Evolutionary conservation across 2,797 vertebrate genomes (phyloP).

Genomic region (Sternotherus odoratus): DNA sequence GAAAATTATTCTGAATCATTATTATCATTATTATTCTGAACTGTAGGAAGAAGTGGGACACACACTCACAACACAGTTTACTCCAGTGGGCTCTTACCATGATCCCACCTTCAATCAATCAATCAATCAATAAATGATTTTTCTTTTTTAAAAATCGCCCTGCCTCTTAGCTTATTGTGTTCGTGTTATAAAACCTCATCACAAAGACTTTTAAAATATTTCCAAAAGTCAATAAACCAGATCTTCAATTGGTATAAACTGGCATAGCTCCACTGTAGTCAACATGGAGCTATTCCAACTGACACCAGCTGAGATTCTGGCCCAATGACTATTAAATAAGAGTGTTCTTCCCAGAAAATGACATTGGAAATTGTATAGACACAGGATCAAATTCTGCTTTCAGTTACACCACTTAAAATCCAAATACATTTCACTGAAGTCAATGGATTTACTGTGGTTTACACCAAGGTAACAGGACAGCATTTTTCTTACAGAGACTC

Average conservation of each 20-base stretch:
- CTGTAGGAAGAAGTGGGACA: slow-evolving; percentile 28
- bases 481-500: neutral
- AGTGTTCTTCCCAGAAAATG: slow-evolving; percentile 8
- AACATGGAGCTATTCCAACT: slow-evolving; percentile 8
- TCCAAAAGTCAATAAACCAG: neutral
- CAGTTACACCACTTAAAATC: neutral
- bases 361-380: slow-evolving; percentile 9
- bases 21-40: slow-evolving; percentile 29
- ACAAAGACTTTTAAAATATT: neutral
- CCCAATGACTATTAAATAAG: neutral
- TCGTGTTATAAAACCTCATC: neutral
- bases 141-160: neutral
- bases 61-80: slow-evolving; percentile 49
- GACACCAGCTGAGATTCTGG: neutral
- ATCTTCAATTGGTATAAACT: slow-evolving; percentile 1
- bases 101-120: neutral
- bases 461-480: neutral
- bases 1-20: slow-evolving; percentile 66
- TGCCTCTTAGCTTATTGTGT: neutral
- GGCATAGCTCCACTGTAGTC: slow-evolving; percentile 3
- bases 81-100: neutral
- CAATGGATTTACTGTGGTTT: neutral
- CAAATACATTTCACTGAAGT: slow-evolving; percentile 12
- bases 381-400: slow-evolving; percentile 28
- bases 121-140: neutral